Conservation (phyloP, 2,888 invertebrate genomes). For the Trichogramma evanescens region DNA sequence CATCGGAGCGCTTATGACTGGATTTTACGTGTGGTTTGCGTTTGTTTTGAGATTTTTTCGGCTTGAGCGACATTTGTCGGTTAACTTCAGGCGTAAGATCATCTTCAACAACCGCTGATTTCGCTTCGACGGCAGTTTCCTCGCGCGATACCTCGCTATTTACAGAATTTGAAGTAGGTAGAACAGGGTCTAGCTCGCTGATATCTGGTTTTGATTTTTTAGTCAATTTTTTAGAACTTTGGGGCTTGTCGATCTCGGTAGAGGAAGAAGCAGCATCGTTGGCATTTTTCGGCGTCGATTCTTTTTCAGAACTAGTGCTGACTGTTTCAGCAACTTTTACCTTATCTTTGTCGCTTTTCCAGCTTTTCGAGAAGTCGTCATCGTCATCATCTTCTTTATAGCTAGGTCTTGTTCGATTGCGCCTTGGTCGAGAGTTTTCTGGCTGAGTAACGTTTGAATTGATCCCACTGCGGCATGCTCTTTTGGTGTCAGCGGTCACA, state of each 20-base stretch:
- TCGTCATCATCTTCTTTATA: constrained; percentile 23
- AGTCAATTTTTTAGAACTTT: not conserved
- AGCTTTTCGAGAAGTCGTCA: too few species aligned
- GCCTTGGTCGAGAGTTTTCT: constrained; percentile 22
- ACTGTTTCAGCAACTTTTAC: not conserved
- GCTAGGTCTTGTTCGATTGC: constrained; percentile 24
- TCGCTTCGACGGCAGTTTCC: not conserved
- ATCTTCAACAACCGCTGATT: not conserved
- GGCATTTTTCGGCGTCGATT: not conserved
- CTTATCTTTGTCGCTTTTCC: constrained; percentile 1
- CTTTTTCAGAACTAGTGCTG: constrained; percentile 3
- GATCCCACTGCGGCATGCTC: constrained; percentile 7
- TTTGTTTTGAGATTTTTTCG: too few species aligned
- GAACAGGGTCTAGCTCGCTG: not conserved
- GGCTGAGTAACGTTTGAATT: not conserved
- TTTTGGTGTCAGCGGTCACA: not conserved
- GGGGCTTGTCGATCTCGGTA: not conserved
- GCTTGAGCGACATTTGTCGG: too few species aligned
- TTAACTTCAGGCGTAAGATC: too few species aligned
- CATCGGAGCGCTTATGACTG: too few species aligned
- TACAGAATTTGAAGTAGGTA: not conserved
- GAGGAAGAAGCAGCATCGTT: too few species aligned
- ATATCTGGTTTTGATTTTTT: not conserved
- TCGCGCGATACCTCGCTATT: not conserved
- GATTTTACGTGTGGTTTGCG: too few species aligned